These are phyloP conservation scores for Vireo altiloquus DNA, from an alignment of 2,113 vertebrate species.

Conservation along the genomic window DNA sequence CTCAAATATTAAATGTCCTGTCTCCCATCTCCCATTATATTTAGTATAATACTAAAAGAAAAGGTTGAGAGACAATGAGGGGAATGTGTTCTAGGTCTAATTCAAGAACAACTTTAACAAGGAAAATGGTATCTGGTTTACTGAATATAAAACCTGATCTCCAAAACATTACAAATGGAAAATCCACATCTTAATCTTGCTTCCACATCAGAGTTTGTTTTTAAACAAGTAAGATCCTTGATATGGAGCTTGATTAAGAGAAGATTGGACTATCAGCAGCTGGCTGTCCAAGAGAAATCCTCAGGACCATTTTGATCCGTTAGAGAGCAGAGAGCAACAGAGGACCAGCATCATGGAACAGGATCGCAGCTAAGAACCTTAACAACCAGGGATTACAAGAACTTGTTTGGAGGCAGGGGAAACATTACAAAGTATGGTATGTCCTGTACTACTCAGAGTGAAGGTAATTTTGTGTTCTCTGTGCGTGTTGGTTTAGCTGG, in stretches of 20 bases:
- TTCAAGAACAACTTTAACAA: background rate
- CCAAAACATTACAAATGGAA: background rate
- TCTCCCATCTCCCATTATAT: background rate
- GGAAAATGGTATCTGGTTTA: background rate
- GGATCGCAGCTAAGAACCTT: background rate
- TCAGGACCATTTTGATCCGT: background rate
- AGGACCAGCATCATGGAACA: background rate
- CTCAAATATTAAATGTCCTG: background rate
- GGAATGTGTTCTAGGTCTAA: background rate
- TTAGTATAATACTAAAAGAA: background rate
- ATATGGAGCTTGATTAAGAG: background rate
- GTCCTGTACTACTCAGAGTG: background rate
- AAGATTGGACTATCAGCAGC: background rate
- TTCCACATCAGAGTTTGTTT: background rate
- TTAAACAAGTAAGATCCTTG: background rate
- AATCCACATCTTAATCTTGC: background rate
- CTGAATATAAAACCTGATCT: background rate
- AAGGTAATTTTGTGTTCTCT: background rate
- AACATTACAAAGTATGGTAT: background rate
- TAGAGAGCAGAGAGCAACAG: background rate
- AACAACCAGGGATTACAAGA: background rate
- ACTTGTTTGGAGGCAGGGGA: background rate
- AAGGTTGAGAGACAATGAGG: background rate
- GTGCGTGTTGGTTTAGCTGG: background rate
- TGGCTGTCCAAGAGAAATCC: background rate